Evolutionary conservation across 1,140 invertebrate genomes (phyloP), one percentile per base, ranked within the genome.

Genomic region (Drosophila jambulina): DNA sequence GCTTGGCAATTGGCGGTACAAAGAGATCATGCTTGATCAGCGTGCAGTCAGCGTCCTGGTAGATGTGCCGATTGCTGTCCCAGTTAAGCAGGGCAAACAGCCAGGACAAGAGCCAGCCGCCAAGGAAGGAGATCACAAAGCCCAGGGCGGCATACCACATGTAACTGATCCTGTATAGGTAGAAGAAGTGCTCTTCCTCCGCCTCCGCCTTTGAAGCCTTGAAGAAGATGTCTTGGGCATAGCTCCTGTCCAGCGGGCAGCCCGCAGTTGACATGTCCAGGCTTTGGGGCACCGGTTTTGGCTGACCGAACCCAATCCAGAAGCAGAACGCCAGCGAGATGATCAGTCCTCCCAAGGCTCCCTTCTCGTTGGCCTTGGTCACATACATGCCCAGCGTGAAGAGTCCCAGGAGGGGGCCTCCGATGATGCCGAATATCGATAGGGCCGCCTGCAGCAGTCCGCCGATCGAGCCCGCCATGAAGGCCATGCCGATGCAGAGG

Each of bases 291-390:
- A 93, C 85, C 1, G 97, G 96, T 72, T 96, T 96, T 0, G 97
- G 96, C 36, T 95, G 94, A 0, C 97, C 97, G 91, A 98, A 97
- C 54, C 96, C 97, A 63, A 98, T 96, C 97, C 96, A 98, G 17
- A 98, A 94, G 17, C 95, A 95, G 60, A 98, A 92, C 0, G 93
- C 91, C 48, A 99, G 93, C 9, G 96, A 95, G 13, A 92, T 81
- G 3, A 96, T 17, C 10, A 97, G 92, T 0, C 95, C 97, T 10
- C 93, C 82, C 19, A 97, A 93, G 1, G 95, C 96, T 51, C 97
- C 97, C 94, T 95, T 93, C 92, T 96, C 93, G 81, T 95, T 96
- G 0, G 95, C 94, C 51, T 87, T 93, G 21, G 94, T 94, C 57
- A 94, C 94, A 63, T 96, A 94, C 95, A 97, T 96, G 62, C 97